Evolutionary conservation across 1,140 invertebrate species (phyloP), one percentile per base, ranked within the genome.

Genomic region (Meloidogyne hapla): DNA sequence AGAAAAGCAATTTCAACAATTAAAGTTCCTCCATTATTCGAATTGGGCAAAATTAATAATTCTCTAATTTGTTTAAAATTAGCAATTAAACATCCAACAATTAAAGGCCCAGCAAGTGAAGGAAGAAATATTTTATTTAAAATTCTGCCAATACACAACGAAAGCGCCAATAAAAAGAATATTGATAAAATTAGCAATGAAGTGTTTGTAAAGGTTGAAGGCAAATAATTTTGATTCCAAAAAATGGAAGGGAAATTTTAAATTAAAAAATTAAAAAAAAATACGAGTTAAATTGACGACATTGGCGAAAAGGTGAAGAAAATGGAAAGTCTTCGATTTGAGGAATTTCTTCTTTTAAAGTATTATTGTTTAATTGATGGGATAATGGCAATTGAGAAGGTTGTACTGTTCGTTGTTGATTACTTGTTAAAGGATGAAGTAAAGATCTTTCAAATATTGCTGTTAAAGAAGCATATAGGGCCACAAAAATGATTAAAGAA

Each of bases 41-140:
- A 83, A 56, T 26, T 38, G 15, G 56, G 38, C 38, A 90, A 88
- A 74, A 86, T 48, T 10, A 85, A 65, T 9, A 80, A 45, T 21
- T 69, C 72, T 18, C 65, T 42, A 2, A 83, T 26, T 23, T 77
- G 42, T 92, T 92, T 74, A 91, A 92, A 87, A 87, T 94, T 94
- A 85, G 92, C 91, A 84, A 93, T 90, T n/a, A 93, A 79, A 61
- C 94, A 91, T 69, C 93, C 93, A 33, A 68, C 74, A 12, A 84
- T n/a, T 12, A 81, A 40, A 26, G 71, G 74, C 0, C 80, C 80
- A 67, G n/a, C 10, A 79, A 78, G 15, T 18, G 10, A 42, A 38
- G 80, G 81, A 12, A 83, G 33, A 48, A 64, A 79, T 18, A 81
- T 28, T 9, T 70, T 69, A 13, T 38, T 66, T 18, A 81, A 64